Conservation (phyloP, 2,797 vertebrate species). For the Crocidura indochinensis region DNA sequence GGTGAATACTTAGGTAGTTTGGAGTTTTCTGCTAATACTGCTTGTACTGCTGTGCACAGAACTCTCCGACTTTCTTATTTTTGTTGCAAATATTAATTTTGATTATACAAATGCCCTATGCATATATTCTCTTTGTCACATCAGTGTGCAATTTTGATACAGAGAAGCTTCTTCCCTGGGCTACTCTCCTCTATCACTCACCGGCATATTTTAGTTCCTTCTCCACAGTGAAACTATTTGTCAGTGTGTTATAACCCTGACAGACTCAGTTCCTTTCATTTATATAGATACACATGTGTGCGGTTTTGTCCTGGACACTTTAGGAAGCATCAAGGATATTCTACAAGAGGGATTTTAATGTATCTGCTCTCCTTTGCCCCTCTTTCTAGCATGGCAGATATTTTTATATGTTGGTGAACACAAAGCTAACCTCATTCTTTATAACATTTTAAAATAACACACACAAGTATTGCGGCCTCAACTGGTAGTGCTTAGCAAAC, state of each 20-base stretch:
- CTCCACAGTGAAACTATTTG: neutral
- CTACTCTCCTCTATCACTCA: neutral
- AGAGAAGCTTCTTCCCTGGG: constrained; percentile 28
- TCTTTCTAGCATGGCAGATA: neutral
- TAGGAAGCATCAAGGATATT: neutral
- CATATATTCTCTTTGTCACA: constrained; percentile 32
- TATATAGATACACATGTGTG: neutral
- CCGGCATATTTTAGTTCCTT: neutral
- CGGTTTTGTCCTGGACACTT: constrained; percentile 46
- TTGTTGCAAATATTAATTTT: neutral
- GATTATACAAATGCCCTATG: neutral
- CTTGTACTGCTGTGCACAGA: neutral
- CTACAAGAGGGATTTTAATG: neutral
- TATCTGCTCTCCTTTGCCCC: neutral
- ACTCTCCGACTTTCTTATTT: neutral
- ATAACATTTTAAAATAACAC: neutral
- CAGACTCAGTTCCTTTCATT: neutral
- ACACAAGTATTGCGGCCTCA: too few relatives aligned
- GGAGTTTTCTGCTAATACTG: neutral
- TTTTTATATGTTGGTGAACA: neutral
- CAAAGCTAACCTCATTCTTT: neutral
- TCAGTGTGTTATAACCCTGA: neutral
- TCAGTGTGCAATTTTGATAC: constrained; percentile 3
- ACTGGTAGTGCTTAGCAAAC: too few relatives aligned
- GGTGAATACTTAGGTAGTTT: neutral